A percentile compares a stretch with the other conserved stretches of the same genome.
phyloP scores from a whole-genome alignment of 1,140 invertebrate species.

The Xylocopa sonorina region DNA sequence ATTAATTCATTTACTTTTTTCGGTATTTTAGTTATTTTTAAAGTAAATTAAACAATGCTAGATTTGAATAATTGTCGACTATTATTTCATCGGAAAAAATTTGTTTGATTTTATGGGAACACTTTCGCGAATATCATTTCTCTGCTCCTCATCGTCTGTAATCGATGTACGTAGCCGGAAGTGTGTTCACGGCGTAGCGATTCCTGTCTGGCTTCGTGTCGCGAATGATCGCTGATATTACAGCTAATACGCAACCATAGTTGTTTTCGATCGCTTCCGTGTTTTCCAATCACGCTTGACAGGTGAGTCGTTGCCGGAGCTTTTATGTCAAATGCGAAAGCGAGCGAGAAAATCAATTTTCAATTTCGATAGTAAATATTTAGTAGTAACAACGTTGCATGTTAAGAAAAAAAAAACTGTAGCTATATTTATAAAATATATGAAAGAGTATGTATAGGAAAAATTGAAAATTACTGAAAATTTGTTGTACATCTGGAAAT shows the following conservation, averaged over 20 bases:
- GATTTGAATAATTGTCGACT: too few species aligned
- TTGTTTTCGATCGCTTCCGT: conserved; percentile 11
- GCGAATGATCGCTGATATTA: conserved; percentile 14
- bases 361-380: too few species aligned
- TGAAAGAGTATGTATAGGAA: background rate
- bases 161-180: conserved; percentile 15
- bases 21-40: too few species aligned
- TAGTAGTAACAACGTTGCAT: too few species aligned
- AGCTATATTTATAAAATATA: too few species aligned
- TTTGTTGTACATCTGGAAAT: background rate
- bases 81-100: too few species aligned
- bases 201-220: conserved; percentile 19
- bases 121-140: background rate
- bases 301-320: background rate
- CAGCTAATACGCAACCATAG: background rate
- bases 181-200: background rate
- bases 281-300: background rate
- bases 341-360: background rate
- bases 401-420: too few species aligned
- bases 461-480: background rate
- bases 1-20: too few species aligned
- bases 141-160: background rate
- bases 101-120: too few species aligned
- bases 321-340: background rate
- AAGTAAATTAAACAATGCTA: too few species aligned